phyloP scores from a whole-genome alignment of 2,888 invertebrate species.

The Drosophila percnosoma region DNA sequence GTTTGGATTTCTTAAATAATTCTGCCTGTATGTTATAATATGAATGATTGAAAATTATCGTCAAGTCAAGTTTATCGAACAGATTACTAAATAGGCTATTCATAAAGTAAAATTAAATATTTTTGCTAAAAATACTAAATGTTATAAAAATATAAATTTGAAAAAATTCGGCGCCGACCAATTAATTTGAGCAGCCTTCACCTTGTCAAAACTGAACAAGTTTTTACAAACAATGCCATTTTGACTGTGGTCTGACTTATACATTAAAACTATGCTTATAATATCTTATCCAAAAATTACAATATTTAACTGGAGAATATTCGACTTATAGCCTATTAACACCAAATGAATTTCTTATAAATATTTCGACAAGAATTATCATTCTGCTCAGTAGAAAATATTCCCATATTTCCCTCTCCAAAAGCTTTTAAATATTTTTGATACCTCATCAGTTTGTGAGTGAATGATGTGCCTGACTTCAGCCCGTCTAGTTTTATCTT shows the following conservation, averaged over 20 bases:
- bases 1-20: neutral
- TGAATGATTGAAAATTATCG: neutral
- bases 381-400: neutral
- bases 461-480: slow-evolving; percentile 57
- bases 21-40: neutral
- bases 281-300: neutral
- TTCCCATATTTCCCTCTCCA: neutral
- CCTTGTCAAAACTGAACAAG: neutral
- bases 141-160: neutral
- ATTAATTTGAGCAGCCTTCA: neutral
- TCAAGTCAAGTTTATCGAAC: neutral
- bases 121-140: neutral
- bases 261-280: no score
- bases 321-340: neutral
- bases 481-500: slow-evolving; percentile 40
- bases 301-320: neutral
- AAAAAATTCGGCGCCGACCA: neutral
- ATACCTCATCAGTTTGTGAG: slow-evolving; percentile 25
- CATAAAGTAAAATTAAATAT: neutral
- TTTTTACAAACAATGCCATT: neutral
- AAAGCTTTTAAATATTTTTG: slow-evolving; percentile 17
- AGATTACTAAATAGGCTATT: neutral
- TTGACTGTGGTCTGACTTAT: neutral
- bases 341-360: neutral
- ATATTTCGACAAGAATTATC: neutral